Evolutionary conservation across 2,888 invertebrate species (phyloP).

Genomic region (Selenia dentaria): DNA sequence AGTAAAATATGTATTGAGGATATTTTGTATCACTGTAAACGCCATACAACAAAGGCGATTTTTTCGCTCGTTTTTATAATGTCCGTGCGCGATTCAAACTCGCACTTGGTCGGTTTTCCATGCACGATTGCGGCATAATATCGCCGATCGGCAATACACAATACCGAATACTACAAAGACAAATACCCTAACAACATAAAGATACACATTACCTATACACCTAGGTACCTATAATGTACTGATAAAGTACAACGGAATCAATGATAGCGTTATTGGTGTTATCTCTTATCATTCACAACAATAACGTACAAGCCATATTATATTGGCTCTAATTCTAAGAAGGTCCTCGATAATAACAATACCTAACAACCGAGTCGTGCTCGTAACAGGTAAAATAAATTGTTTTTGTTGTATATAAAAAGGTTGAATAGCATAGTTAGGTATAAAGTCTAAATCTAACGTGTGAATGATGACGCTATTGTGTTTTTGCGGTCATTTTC

Average conservation of each 20-base stretch:
- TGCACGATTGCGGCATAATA: too few species aligned
- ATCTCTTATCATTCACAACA: conserved; percentile 8
- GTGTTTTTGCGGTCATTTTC: not conserved
- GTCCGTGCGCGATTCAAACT: too few species aligned
- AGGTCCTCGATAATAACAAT: conserved; percentile 7
- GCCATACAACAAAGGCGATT: too few species aligned
- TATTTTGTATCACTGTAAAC: too few species aligned
- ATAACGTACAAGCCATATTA: not conserved
- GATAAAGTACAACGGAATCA: not conserved
- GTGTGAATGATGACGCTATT: conserved; percentile 9
- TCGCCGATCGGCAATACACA: too few species aligned
- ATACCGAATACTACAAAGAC: too few species aligned
- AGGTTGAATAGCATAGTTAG: conserved; percentile 4
- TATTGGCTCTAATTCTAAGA: conserved; percentile 9
- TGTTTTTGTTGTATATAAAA: conserved; percentile 14
- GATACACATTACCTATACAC: too few species aligned
- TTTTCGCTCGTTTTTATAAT: too few species aligned
- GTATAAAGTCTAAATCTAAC: conserved; percentile 13
- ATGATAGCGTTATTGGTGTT: conserved; percentile 7
- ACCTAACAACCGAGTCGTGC: conserved; percentile 8
- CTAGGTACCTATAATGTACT: too few species aligned
- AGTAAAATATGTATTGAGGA: too few species aligned
- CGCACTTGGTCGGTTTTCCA: too few species aligned
- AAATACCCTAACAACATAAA: too few species aligned
- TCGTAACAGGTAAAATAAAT: conserved; percentile 2